Evolutionary conservation across 2,888 invertebrate genomes (phyloP).

Genomic region (Synanthedon formicaeformis): DNA sequence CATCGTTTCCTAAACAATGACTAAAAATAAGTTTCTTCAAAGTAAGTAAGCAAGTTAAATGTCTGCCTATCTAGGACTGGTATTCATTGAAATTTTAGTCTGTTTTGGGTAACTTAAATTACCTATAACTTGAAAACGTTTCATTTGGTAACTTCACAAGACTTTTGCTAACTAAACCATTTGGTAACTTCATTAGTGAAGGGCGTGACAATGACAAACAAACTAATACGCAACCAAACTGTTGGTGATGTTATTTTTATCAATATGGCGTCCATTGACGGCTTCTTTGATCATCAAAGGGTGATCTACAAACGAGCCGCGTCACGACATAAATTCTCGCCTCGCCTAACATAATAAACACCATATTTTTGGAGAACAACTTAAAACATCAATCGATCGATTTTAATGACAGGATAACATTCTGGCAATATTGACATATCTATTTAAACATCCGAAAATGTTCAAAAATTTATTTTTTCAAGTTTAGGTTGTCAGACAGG

Average conservation of each 20-base stretch:
- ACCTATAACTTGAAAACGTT: too few relatives aligned
- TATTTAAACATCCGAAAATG: too few relatives aligned
- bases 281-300: slow-evolving; percentile 9
- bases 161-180: too few relatives aligned
- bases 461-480: too few relatives aligned
- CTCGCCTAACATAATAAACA: slow-evolving; percentile 30
- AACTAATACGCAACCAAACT: background rate
- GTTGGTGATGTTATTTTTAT: slow-evolving; percentile 4
- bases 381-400: slow-evolving; percentile 1
- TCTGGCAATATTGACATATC: background rate
- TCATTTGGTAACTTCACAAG: too few relatives aligned
- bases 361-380: slow-evolving; percentile 21
- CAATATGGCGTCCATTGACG: slow-evolving; percentile 5
- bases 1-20: too few relatives aligned
- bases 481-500: too few relatives aligned
- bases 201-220: background rate
- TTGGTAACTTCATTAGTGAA: background rate
- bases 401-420: background rate
- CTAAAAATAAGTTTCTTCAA: too few relatives aligned
- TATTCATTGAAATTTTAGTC: too few relatives aligned
- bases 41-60: too few relatives aligned
- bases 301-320: slow-evolving; percentile 24
- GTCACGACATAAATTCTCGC: slow-evolving; percentile 24
- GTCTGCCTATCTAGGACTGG: too few relatives aligned
- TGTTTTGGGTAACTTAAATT: too few relatives aligned